phyloP scores from a whole-genome alignment of 2,888 invertebrate genomes.

The Globia sparganii region DNA sequence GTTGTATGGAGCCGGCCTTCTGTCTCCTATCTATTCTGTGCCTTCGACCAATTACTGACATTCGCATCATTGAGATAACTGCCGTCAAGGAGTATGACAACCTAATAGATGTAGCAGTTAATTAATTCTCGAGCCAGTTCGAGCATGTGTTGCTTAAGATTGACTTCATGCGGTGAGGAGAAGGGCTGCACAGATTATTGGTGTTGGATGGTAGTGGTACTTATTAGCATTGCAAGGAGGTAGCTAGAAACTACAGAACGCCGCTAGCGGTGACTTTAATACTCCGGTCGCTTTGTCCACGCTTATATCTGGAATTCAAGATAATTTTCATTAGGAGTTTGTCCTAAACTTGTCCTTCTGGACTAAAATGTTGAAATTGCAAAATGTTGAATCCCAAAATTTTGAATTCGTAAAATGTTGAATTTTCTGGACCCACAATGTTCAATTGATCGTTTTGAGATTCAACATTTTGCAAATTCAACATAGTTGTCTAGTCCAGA shows the following conservation, averaged over 20 bases:
- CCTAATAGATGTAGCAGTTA: slow-evolving; percentile 66
- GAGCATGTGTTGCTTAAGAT: slow-evolving; percentile 45
- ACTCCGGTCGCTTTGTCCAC: background rate
- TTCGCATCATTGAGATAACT: slow-evolving; percentile 58
- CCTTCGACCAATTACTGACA: slow-evolving; percentile 64
- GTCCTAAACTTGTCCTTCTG: too few species aligned
- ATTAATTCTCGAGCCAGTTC: slow-evolving; percentile 59
- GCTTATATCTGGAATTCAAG: background rate
- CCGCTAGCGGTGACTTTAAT: background rate
- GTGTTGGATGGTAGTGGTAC: background rate
- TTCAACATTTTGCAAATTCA: too few species aligned
- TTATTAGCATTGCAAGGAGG: background rate
- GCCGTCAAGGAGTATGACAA: slow-evolving; percentile 59
- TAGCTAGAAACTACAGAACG: too few species aligned
- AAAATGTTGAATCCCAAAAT: too few species aligned
- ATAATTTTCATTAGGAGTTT: background rate
- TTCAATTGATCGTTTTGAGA: too few species aligned
- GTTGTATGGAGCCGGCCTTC: background rate
- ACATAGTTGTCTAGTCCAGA: too few species aligned
- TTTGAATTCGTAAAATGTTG: too few species aligned
- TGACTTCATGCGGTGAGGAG: slow-evolving; percentile 38
- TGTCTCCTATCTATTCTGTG: background rate
- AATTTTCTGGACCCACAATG: too few species aligned
- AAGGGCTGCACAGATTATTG: slow-evolving; percentile 37
- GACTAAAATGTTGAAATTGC: too few species aligned